Conservation (phyloP, 2,888 invertebrate genomes). For the Epistrophe eligans region DNA sequence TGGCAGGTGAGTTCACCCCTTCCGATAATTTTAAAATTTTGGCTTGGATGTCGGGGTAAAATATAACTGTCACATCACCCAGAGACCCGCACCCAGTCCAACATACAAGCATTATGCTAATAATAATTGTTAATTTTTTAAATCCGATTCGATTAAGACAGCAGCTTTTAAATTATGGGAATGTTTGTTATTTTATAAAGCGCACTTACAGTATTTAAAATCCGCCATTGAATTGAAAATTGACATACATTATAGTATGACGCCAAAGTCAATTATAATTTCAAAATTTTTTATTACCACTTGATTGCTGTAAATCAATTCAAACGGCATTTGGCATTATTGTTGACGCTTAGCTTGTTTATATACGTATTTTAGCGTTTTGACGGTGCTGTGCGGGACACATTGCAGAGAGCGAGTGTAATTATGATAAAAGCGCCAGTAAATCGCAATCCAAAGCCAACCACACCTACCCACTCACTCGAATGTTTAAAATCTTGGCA, state of each 20-base stretch:
- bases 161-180: constrained; percentile 30
- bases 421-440: constrained; percentile 67
- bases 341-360: not conserved
- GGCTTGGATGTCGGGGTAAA: constrained; percentile 22
- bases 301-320: constrained; percentile 64
- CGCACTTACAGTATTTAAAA: constrained; percentile 44
- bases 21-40: constrained; percentile 4
- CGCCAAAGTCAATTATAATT: constrained; percentile 68
- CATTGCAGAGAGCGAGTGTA: not conserved
- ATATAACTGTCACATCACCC: not conserved
- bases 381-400: not conserved
- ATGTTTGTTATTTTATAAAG: not conserved
- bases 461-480: constrained; percentile 49
- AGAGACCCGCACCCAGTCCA: not conserved
- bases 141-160: constrained; percentile 47
- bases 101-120: constrained; percentile 10
- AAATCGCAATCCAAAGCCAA: constrained; percentile 39
- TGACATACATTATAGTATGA: constrained; percentile 39
- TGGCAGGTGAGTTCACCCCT: constrained; percentile 1
- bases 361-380: not conserved
- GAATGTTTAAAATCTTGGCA: constrained; percentile 60
- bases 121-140: constrained; percentile 28
- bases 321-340: constrained; percentile 38
- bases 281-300: constrained; percentile 53
- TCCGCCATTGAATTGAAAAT: constrained; percentile 63